Conservation (phyloP, 2,888 invertebrate species). For the Agrochola circellaris region DNA sequence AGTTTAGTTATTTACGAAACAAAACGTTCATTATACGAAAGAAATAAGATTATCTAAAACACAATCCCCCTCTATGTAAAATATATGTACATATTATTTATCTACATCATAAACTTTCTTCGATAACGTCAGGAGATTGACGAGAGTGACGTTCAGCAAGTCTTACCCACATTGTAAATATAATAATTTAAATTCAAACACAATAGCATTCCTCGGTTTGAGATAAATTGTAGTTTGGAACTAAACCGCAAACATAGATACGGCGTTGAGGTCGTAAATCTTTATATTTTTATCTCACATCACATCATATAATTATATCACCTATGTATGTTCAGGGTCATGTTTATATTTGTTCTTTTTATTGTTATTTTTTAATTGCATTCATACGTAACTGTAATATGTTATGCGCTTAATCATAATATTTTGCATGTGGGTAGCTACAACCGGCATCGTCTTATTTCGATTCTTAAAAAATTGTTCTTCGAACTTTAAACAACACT, state of each 20-base stretch:
- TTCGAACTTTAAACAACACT: neutral
- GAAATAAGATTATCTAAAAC: neutral
- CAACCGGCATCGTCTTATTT: neutral
- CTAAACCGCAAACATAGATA: constrained; percentile 21
- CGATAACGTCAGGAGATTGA: constrained; percentile 13
- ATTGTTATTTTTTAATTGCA: constrained; percentile 26
- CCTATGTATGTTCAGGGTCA: constrained; percentile 16
- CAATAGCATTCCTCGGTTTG: constrained; percentile 24
- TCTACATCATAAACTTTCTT: constrained; percentile 5
- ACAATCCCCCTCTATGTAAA: neutral
- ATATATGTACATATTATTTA: neutral
- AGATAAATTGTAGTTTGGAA: constrained; percentile 33
- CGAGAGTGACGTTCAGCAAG: constrained; percentile 17
- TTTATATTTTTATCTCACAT: constrained; percentile 18
- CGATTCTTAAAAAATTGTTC: neutral
- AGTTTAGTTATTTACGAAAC: neutral
- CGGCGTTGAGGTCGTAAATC: neutral
- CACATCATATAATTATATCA: neutral
- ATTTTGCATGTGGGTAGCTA: neutral
- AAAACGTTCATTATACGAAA: neutral
- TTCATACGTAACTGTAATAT: constrained; percentile 17
- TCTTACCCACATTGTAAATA: constrained; percentile 13
- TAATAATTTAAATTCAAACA: constrained; percentile 20
- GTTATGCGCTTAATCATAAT: neutral
- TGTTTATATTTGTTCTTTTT: constrained; percentile 4